Evolutionary conservation across 2,888 invertebrate species (phyloP).

Genomic region (Apamea crenata): DNA sequence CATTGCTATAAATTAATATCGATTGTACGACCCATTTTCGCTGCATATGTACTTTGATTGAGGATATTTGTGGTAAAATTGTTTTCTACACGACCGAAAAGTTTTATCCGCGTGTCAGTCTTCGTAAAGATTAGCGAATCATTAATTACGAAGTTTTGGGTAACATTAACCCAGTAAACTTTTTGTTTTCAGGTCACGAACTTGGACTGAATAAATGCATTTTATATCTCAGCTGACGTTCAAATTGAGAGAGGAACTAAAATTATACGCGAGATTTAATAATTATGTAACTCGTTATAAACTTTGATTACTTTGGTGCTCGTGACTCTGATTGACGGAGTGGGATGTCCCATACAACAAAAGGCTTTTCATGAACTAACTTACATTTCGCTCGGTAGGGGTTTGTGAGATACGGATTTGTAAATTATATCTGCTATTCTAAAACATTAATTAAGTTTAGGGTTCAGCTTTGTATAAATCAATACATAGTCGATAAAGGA

Average conservation of each 20-base stretch:
- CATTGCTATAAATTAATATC: constrained; percentile 58
- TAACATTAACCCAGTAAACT: constrained; percentile 78
- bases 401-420: constrained; percentile 38
- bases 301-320: constrained; percentile 75
- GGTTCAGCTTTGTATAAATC: constrained; percentile 17
- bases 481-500: constrained; percentile 20
- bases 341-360: constrained; percentile 66
- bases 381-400: constrained; percentile 39
- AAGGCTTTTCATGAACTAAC: constrained; percentile 63
- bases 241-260: constrained; percentile 51
- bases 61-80: constrained; percentile 48
- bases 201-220: constrained; percentile 72
- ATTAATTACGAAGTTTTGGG: constrained; percentile 82
- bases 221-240: constrained; percentile 62
- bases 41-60: constrained; percentile 38
- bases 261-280: constrained; percentile 60
- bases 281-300: constrained; percentile 77
- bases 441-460: constrained; percentile 25
- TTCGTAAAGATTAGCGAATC: constrained; percentile 79
- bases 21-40: constrained; percentile 56
- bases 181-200: constrained; percentile 72
- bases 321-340: constrained; percentile 71
- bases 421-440: constrained; percentile 28
- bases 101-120: constrained; percentile 77
- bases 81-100: constrained; percentile 56